Evolutionary conservation across 2,888 invertebrate genomes (phyloP).

Genomic region (Dolomedes plantarius): DNA sequence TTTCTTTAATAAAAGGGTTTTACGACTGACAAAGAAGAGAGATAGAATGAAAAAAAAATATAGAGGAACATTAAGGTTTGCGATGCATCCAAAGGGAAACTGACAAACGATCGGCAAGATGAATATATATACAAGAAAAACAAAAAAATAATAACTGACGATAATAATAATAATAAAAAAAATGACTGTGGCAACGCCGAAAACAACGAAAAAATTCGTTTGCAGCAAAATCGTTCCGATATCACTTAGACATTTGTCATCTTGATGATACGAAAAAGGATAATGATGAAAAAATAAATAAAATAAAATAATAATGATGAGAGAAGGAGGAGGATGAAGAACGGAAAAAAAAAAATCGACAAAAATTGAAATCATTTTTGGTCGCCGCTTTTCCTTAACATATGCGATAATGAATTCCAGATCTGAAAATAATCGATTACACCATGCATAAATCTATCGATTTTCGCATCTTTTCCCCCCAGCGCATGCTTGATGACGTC

Average conservation of each 20-base stretch:
- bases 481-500: constrained; percentile 70
- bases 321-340: neutral
- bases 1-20: constrained; percentile 32
- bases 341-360: constrained; percentile 18
- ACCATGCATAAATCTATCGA: constrained; percentile 67
- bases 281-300: constrained; percentile 56
- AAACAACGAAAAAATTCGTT: constrained; percentile 27
- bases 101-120: constrained; percentile 51
- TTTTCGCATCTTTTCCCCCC: constrained; percentile 51
- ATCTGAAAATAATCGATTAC: constrained; percentile 71
- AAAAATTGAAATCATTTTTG: constrained; percentile 70
- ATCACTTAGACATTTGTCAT: constrained; percentile 71
- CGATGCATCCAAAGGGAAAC: constrained; percentile 27
- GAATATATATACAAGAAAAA: constrained; percentile 18
- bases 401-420: constrained; percentile 71
- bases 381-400: constrained; percentile 60
- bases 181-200: neutral
- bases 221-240: constrained; percentile 63
- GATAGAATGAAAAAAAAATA: too few species aligned
- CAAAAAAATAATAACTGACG: constrained; percentile 18
- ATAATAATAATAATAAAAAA: too few species aligned
- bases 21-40: constrained; percentile 19
- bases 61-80: constrained; percentile 44
- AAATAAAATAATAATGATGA: too few species aligned
- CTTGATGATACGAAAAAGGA: constrained; percentile 60